Base-by-base conservation (phyloP, 2,797 vertebrate species). In the Morus bassanus region DNA sequence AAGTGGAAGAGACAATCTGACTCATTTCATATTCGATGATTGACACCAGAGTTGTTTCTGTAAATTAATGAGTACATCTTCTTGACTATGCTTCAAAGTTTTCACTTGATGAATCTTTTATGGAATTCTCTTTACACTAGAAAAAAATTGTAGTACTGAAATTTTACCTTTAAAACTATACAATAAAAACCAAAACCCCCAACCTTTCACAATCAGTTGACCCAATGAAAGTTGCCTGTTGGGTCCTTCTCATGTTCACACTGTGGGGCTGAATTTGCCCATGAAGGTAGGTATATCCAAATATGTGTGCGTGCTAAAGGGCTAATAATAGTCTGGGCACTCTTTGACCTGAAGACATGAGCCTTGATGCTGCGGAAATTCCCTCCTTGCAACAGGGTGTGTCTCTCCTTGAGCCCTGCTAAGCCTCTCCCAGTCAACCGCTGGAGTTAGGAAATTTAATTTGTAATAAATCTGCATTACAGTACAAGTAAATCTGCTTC, bases 391-490 rank as follows among this genome's bases (percentile, higher is more conserved):
- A 24, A 16, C 27, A 11, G 8, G 69, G 5, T 24, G 9, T 28
- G 13, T 45, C n/a, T 68, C 31, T 21, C 59, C 50, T 80, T 14
- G 37, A 56, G 70, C 84, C 56, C 59, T 45, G 13, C 13, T 28
- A 22, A 33, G 39, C 23, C 30, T 87, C 73, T 96, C 82, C 69
- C 68, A 93, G 48, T 89, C 92, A 96, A 85, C 84, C 88, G 74
- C 82, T 68, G 43, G 89, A 95, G 90, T 93, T 91, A 39, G 63
- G 75, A 79, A 93, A 89, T 87, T 72, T 93, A 96, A 95, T 96
- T 91, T 93, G 94, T 91, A 95, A 97, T 98, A 97, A 97, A 97
- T 97, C 96, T 93, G 81, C 59, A 81, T 95, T 94, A 94, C 88
- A 74, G 97, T 86, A 90, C 91, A 92, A 93, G 92, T 95, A 92